Conservation (phyloP, 2,113 vertebrate genomes). For the Dissostichus mawsoni region DNA sequence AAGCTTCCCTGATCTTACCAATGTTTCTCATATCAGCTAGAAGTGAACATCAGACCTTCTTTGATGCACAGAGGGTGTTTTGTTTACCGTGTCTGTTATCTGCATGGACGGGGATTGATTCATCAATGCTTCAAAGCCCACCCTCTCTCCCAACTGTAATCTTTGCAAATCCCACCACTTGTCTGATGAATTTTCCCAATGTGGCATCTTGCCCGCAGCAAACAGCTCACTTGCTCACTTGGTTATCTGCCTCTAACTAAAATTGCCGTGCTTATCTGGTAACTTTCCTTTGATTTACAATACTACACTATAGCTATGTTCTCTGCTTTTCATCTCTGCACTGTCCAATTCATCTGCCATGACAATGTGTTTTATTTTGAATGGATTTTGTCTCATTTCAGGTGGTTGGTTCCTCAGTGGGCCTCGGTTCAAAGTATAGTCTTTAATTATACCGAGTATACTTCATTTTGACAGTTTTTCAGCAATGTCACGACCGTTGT, state of each 20-base stretch:
- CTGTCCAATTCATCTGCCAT: conserved; percentile 19
- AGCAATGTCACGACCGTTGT: background rate
- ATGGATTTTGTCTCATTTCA: conserved; percentile 27
- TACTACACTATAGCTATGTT: background rate
- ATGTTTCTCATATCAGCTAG: conserved; percentile 18
- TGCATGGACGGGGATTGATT: conserved; percentile 51
- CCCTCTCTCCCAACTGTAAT: conserved; percentile 56
- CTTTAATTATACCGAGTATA: background rate
- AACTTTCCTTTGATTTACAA: conserved; percentile 38
- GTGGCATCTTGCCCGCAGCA: conserved; percentile 29
- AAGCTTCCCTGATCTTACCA: conserved; percentile 5
- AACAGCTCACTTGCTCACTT: conserved; percentile 25
- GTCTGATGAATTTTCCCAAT: conserved; percentile 67
- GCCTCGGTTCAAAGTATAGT: background rate
- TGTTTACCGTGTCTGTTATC: conserved; percentile 59
- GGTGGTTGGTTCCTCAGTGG: background rate
- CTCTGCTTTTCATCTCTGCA: conserved; percentile 25
- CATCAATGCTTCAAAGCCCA: conserved; percentile 41
- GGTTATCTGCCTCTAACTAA: conserved; percentile 50
- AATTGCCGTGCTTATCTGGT: conserved; percentile 52
- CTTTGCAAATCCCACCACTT: conserved; percentile 70
- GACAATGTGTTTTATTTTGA: conserved; percentile 5
- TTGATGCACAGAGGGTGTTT: conserved; percentile 34
- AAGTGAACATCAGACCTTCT: conserved; percentile 28
- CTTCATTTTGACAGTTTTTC: background rate